phyloP scores from a whole-genome alignment of 1,140 invertebrate species.

The Teleogryllus occipitalis region DNA sequence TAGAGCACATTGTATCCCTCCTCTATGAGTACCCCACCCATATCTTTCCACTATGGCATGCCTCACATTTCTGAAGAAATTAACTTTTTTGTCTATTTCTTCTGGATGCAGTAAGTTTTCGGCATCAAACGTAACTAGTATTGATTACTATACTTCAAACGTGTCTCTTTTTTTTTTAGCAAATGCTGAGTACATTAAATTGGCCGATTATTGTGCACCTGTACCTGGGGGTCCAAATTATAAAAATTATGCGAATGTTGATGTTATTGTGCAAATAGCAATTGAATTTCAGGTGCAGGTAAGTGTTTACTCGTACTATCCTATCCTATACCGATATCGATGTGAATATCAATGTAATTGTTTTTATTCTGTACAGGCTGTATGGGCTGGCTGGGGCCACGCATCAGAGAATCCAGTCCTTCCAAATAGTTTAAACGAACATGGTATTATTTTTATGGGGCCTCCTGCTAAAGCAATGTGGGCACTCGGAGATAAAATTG shows the following conservation, averaged over 20 bases:
- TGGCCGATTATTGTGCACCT: constrained; percentile 97
- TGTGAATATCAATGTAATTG: not conserved
- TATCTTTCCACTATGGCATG: no score
- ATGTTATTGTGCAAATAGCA: constrained; percentile 95
- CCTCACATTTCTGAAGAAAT: no score
- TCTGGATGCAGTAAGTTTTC: no score
- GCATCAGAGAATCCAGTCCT: constrained; percentile 98
- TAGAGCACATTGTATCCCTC: no score
- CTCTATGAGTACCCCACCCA: no score
- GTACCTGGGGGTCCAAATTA: constrained; percentile 97
- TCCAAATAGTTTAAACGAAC: constrained; percentile 87
- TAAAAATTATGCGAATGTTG: constrained; percentile 99
- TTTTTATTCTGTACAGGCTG: constrained; percentile 54
- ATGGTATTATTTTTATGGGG: constrained; percentile 80
- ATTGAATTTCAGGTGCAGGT: constrained; percentile 85
- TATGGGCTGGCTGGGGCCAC: constrained; percentile 99
- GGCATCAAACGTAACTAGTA: no score
- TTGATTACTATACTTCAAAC: not conserved
- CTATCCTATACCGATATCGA: no score
- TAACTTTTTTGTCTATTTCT: no score
- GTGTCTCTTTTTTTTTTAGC: constrained; percentile 36
- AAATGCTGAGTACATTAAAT: constrained; percentile 94
- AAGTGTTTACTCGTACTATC: not conserved
- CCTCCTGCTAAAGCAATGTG: constrained; percentile 99
- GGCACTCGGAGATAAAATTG: constrained; percentile 98